Evolutionary conservation across 2,888 invertebrate genomes (phyloP).

Genomic region (Meghimatium bilineatum): DNA sequence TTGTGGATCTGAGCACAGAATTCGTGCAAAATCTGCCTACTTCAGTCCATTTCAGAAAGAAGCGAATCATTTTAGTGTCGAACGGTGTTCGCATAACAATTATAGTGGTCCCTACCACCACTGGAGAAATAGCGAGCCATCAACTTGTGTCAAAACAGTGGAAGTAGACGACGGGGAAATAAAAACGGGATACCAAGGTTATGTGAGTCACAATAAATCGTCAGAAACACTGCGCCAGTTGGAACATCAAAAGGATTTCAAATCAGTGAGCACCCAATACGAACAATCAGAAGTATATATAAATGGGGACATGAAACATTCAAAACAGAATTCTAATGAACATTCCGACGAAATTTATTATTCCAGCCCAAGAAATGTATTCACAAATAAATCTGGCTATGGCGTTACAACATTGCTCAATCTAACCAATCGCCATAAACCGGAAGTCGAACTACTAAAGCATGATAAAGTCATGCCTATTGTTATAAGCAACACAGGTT

Average conservation of each 20-base stretch:
- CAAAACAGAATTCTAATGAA: not conserved
- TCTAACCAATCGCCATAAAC: not conserved
- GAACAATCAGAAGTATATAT: not conserved
- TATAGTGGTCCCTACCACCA: not conserved
- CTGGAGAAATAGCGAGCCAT: not conserved
- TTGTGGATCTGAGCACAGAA: not conserved
- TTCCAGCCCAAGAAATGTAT: not conserved
- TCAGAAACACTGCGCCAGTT: not conserved
- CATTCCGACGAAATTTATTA: not conserved
- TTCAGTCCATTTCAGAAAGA: not conserved
- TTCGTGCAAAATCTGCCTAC: not conserved
- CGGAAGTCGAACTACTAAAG: not conserved
- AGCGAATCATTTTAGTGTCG: not conserved
- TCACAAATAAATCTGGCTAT: not conserved
- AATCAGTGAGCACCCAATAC: not conserved
- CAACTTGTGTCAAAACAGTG: not conserved
- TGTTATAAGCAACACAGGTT: not conserved
- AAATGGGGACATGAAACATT: not conserved
- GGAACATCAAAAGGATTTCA: not conserved
- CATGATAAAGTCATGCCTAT: not conserved
- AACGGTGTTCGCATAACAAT: not conserved
- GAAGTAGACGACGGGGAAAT: not conserved
- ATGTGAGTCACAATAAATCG: not conserved
- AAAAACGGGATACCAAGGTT: not conserved
- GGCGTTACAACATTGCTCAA: not conserved